These are phyloP conservation scores for Malacoraja senta DNA, from an alignment of 2,797 vertebrate genomes.

Conservation along the genomic window DNA sequence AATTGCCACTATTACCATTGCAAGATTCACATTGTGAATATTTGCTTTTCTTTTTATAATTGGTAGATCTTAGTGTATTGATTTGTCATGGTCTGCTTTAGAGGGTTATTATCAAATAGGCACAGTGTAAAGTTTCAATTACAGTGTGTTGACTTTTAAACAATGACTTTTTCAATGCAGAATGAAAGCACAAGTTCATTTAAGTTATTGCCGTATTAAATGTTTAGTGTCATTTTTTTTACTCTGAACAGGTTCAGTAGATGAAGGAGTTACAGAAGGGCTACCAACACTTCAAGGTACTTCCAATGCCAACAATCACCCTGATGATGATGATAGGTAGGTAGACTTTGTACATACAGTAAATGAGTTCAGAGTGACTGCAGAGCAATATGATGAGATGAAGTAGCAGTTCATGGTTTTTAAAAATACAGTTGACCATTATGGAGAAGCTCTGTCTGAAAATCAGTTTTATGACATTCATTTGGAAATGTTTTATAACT, in stretches of 20 bases:
- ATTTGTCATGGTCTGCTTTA: background rate
- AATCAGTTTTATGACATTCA: background rate
- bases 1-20: background rate
- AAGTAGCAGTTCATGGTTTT: background rate
- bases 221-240: conserved; percentile 40
- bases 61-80: background rate
- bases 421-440: background rate
- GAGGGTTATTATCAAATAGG: background rate
- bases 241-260: conserved; percentile 72
- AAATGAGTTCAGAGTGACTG: background rate
- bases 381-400: background rate
- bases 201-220: background rate
- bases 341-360: conserved; percentile 43
- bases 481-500: background rate
- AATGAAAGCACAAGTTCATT: background rate
- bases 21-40: background rate
- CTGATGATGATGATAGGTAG: conserved; percentile 79
- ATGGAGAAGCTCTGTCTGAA: background rate
- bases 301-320: conserved; percentile 70
- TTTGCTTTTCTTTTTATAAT: background rate
- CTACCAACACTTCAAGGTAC: conserved; percentile 77
- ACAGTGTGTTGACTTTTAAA: background rate
- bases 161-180: background rate
- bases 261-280: conserved; percentile 82
- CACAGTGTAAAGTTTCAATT: background rate